Evolutionary conservation across 2,797 vertebrate genomes (phyloP).

Genomic region (Coluber constrictor): DNA sequence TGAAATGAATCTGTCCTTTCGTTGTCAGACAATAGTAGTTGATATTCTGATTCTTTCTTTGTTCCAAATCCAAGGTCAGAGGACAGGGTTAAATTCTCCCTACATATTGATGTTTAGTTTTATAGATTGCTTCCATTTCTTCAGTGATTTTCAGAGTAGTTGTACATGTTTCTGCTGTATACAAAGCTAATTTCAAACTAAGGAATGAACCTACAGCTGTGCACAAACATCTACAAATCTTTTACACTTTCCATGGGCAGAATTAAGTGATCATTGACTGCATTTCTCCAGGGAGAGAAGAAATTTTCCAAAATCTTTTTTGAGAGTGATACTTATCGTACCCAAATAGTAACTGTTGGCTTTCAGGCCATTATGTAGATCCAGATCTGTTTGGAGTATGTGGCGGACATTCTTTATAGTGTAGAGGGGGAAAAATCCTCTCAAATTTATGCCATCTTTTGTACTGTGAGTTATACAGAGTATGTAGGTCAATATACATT

Average conservation of each 20-base stretch:
- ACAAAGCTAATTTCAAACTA: not conserved
- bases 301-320: not conserved
- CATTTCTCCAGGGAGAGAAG: not conserved
- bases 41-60: not conserved
- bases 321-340: not conserved
- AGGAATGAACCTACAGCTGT: not conserved
- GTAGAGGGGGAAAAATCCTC: accelerated
- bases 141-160: not conserved
- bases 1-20: not conserved
- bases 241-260: not conserved
- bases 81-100: not conserved
- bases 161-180: not conserved
- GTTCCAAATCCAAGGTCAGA: not conserved
- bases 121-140: not conserved
- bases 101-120: not conserved
- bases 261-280: not conserved
- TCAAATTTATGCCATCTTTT: not conserved
- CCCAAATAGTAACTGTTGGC: not conserved
- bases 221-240: not conserved
- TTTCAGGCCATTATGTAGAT: not conserved
- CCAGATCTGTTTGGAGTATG: not conserved
- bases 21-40: not conserved
- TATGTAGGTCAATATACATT: no score
- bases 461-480: no score
- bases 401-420: not conserved